Evolutionary conservation across 2,113 vertebrate species (phyloP), one percentile per base, ranked within the genome.

Genomic region (Parus major): DNA sequence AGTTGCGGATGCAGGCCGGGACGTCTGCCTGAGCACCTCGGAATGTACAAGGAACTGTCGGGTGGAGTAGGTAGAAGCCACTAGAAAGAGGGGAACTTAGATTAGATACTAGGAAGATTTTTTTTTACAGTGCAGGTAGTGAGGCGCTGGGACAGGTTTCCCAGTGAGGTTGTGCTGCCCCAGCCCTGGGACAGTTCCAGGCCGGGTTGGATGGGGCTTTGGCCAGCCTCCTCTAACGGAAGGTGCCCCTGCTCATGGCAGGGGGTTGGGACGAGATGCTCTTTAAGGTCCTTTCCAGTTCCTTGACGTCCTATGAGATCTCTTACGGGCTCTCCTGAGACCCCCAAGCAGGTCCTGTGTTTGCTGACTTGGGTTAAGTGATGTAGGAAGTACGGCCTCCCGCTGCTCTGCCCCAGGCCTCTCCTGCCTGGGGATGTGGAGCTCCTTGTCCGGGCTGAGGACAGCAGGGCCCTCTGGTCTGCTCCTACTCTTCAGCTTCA

Each of bases 21-120:
- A 7, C 7, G 19, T 8, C 2, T n/a, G 25, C 21, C 7, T 4
- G 23, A 29, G 9, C 9, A 0, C 2, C 6, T 20, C 2, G 33
- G 71, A 16, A 8, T 15, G 2, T 12, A 7, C 18, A 4, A 11
- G 49, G 10, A 35, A 5, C 33, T 16, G 2, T 14, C 7, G 0
- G 1, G 14, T 17, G 15, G 27, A 33, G 18, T 5, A 15, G 28
- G 60, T 12, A 9, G 36, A 70, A 57, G 14, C 10, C 23, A 1
- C 3, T 35, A 35, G 6, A 61, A 61, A 31, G 55, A 53, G 9
- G 4, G 7, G 27, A 42, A 8, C 13, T 36, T 49, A 16, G 15
- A 18, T 27, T 61, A 35, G n/a, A 3, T 76, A 6, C 41, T 47
- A 10, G 46, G 21, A 41, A 47, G 16, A 46, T 6, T 3, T 44